Evolutionary conservation across 2,888 invertebrate genomes (phyloP), one percentile per base, ranked within the genome.

Genomic region (Mamestra brassicae): DNA sequence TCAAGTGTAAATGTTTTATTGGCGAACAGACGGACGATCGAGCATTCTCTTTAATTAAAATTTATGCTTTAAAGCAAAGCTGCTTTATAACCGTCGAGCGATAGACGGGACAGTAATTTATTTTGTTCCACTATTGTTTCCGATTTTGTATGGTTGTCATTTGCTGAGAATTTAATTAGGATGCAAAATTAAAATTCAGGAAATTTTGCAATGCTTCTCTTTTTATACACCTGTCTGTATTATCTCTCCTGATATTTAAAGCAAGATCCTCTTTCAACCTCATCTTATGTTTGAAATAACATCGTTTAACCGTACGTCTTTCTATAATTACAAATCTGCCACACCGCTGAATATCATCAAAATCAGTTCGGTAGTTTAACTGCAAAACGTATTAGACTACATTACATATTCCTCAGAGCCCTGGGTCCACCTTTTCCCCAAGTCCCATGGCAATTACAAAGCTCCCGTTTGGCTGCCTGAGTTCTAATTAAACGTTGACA

Each of bases 1-100:
- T 67, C 58, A 72, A 76, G 57, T 64, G 62, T 42, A 52, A 52
- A 70, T 75, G 72, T 84, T 86, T 83, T 77, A 84, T 76, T 74
- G 72, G 57, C 62, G 36, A 26, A 58, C 47, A 50, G 52, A 45
- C 65, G 50, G 66, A 84, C 79, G 67, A 75, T 74, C 66, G 52
- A 61, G 50, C 50, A 34, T 73, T 75, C 47, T 55, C 50, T 78
- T 74, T 72, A 79, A 84, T 85, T 85, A 83, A 67, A 68, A 78
- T 82, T 11, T 70, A 84, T 84, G 85, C 66, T 60, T 70, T 50
- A 67, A 67, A 55, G 50, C 54, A 57, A 52, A 47, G 26, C 62
- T 74, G 10, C n/a, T 71, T 69, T 75, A 70, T 68, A 66, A 67
- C 71, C 42, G 76, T 70, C 50, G n/a, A 69, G 17, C 42, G 77